Percentiles rank a stretch among this genome's conserved stretches.
Evolutionary conservation across 2,888 invertebrate species (phyloP).

Genomic region (Dolichopus griseipennis): DNA sequence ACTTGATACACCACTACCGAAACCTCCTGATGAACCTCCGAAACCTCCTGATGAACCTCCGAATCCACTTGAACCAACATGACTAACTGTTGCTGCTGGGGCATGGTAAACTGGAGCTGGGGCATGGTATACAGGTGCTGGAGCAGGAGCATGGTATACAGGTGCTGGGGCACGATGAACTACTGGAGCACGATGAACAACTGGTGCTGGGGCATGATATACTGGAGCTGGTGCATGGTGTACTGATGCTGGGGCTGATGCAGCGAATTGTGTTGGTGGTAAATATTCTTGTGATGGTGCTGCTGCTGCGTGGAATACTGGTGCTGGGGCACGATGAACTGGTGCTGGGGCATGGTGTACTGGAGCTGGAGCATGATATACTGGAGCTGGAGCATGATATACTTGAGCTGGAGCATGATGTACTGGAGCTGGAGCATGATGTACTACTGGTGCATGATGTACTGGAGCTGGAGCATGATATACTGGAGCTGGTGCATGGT

Average conservation of each 20-base stretch:
- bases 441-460: not conserved
- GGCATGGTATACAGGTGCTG: not conserved
- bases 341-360: slow-evolving; percentile 8
- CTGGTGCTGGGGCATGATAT: not conserved
- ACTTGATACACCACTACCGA: not conserved
- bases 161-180: not conserved
- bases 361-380: slow-evolving; percentile 7
- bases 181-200: too few relatives aligned
- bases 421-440: not conserved
- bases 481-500: slow-evolving; percentile 5
- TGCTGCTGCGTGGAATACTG: not conserved
- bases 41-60: too few relatives aligned
- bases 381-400: slow-evolving; percentile 8
- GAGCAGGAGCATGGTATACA: slow-evolving; percentile 7
- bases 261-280: slow-evolving; percentile 2
- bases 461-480: not conserved
- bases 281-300: slow-evolving; percentile 9
- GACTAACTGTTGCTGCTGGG: not conserved
- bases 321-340: not conserved
- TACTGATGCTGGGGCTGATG: not conserved
- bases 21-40: not conserved
- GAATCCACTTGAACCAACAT: too few relatives aligned
- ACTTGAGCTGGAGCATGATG: not conserved
- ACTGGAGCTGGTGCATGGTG: not conserved
- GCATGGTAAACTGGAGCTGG: not conserved